Conservation (phyloP, 2,797 vertebrate species). For the Novumbra hubbsi region DNA sequence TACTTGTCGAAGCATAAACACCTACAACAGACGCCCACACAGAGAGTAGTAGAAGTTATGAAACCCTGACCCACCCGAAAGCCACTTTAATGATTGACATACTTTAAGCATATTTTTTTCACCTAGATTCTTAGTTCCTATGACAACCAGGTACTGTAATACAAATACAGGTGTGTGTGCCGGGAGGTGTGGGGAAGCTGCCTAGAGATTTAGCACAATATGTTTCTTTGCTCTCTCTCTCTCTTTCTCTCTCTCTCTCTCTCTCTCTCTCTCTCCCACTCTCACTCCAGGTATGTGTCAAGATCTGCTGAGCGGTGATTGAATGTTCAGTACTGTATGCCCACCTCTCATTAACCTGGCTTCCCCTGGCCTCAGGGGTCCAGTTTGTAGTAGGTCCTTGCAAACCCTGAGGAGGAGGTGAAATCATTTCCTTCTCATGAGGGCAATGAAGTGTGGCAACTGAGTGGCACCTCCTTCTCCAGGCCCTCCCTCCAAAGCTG, state of each 20-base stretch:
- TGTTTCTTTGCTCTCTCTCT: slow-evolving; percentile 10
- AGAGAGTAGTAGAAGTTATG: background rate
- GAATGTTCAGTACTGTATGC: slow-evolving; percentile 16
- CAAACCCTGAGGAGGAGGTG: slow-evolving; percentile 58
- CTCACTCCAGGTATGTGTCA: slow-evolving; percentile 38
- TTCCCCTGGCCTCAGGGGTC: slow-evolving; percentile 19
- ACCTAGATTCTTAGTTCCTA: slow-evolving; percentile 41
- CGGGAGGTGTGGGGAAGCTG: slow-evolving; percentile 25
- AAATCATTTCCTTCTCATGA: slow-evolving; percentile 67
- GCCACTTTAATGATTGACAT: background rate
- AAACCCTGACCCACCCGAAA: background rate
- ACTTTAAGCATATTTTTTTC: slow-evolving; percentile 25
- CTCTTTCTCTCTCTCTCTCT: background rate
- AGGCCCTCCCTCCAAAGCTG: slow-evolving; percentile 45
- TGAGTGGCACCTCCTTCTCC: slow-evolving; percentile 56
- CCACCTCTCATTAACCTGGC: background rate
- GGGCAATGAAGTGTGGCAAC: slow-evolving; percentile 62
- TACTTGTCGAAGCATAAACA: background rate
- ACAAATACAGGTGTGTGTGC: slow-evolving; percentile 65
- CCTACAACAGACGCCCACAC: slow-evolving; percentile 10
- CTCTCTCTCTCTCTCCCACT: background rate
- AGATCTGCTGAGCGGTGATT: slow-evolving; percentile 21
- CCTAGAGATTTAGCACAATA: slow-evolving; percentile 21
- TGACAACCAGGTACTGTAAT: slow-evolving; percentile 57
- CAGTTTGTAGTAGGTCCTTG: slow-evolving; percentile 57